Conservation (phyloP, 2,797 vertebrate genomes). For the Merluccius polli region DNA sequence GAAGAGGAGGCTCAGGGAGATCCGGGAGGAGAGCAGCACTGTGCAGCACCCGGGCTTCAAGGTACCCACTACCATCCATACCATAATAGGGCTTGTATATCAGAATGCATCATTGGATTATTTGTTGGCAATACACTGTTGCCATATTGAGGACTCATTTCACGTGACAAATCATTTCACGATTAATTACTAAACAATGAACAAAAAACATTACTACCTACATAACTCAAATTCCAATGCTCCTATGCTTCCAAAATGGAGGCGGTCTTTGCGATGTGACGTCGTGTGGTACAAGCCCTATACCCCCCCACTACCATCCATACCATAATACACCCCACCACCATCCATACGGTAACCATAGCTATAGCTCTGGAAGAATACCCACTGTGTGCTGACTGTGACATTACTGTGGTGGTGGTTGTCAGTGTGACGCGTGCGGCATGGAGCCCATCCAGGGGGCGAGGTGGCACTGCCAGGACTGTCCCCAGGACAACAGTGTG, state of each 20-base stretch:
- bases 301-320: neutral
- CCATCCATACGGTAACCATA: neutral
- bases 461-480: constrained; percentile 97
- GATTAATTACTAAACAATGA: no score
- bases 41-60: constrained; percentile 89
- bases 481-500: constrained; percentile 84
- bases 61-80: constrained; percentile 61
- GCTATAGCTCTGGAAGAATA: neutral
- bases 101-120: neutral
- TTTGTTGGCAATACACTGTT: no score
- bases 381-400: neutral
- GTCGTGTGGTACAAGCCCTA: neutral
- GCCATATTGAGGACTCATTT: no score
- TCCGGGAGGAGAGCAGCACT: constrained; percentile 84
- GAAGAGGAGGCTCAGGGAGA: constrained; percentile 88
- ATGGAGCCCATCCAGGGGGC: constrained; percentile 91
- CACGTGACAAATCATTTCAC: no score
- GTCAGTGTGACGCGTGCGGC: constrained; percentile 91
- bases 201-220: no score
- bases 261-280: no score
- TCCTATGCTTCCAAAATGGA: no score
- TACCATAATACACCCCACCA: neutral
- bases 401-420: neutral
- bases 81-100: neutral
- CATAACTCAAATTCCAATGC: no score